Conservation (phyloP, 2,113 vertebrate genomes). For the Pao palembangensis region DNA sequence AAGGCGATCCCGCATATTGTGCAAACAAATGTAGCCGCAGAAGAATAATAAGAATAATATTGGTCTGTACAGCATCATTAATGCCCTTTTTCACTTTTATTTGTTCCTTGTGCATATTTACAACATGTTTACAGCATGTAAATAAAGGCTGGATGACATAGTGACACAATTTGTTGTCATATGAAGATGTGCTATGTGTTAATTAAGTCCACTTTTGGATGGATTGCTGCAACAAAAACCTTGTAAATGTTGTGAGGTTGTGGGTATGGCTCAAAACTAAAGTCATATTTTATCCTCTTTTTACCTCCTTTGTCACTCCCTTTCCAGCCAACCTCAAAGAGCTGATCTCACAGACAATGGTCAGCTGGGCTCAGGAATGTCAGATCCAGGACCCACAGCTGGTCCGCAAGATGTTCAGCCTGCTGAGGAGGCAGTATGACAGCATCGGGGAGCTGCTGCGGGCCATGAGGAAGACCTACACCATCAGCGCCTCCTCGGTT, state of each 20-base stretch:
- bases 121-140: too few species aligned
- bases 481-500: constrained; percentile 89
- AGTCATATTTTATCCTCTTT: too few species aligned
- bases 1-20: constrained; percentile 37
- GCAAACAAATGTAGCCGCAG: constrained; percentile 35
- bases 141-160: too few species aligned
- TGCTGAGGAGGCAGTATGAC: constrained; percentile 93
- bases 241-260: too few species aligned
- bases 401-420: constrained; percentile 93
- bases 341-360: constrained; percentile 96
- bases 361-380: constrained; percentile 94
- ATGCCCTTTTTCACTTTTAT: constrained; percentile 12
- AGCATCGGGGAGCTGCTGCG: constrained; percentile 93
- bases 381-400: constrained; percentile 93
- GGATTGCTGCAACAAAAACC: too few species aligned
- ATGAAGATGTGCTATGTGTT: too few species aligned
- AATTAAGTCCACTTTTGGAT: too few species aligned
- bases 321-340: constrained; percentile 88
- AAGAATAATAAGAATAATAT: constrained; percentile 20
- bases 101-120: too few species aligned
- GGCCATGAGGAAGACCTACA: constrained; percentile 93
- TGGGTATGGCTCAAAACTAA: too few species aligned
- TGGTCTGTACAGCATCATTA: constrained; percentile 21
- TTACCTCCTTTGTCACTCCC: background rate
- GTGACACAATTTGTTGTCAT: too few species aligned